phyloP scores from a whole-genome alignment of 2,113 vertebrate genomes.

The Ptilonorhynchus violaceus region DNA sequence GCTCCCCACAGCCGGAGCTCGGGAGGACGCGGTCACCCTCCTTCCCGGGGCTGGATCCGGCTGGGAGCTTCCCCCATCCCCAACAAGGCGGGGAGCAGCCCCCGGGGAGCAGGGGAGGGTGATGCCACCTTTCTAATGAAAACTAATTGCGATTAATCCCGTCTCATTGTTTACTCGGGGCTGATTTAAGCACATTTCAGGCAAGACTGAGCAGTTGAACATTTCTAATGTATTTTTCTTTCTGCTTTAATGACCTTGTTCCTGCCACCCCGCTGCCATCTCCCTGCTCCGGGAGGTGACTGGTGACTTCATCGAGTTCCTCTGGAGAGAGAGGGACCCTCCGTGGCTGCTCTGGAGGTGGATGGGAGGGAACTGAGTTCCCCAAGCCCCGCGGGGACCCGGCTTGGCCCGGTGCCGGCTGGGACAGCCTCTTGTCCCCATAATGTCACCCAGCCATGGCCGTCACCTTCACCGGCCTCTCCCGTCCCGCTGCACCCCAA shows the following conservation, averaged over 20 bases:
- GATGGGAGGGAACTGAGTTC: rapidly evolving
- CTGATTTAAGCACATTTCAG: constrained; percentile 64
- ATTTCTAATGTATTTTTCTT: constrained; percentile 53
- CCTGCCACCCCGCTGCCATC: not conserved
- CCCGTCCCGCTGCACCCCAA: not conserved
- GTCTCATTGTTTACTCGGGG: constrained; percentile 47
- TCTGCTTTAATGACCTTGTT: constrained; percentile 49
- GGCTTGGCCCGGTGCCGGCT: rapidly evolving
- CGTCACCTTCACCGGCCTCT: rapidly evolving
- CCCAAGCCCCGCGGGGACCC: rapidly evolving
- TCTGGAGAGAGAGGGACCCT: not conserved
- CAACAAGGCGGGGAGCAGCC: not conserved
- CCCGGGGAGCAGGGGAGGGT: not conserved
- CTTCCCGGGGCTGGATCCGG: not conserved
- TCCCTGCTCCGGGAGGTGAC: not conserved
- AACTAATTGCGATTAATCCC: constrained; percentile 57
- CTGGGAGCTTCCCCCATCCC: not conserved
- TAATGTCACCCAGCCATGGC: rapidly evolving
- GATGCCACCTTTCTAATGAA: constrained; percentile 20
- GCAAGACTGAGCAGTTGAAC: constrained; percentile 56
- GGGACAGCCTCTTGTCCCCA: not conserved
- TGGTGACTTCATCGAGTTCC: not conserved
- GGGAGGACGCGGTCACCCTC: not conserved
- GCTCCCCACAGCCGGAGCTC: not conserved
- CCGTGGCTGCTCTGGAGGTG: not conserved